phyloP scores from a whole-genome alignment of 2,797 vertebrate genomes.

The Phoeniculus purpureus region DNA sequence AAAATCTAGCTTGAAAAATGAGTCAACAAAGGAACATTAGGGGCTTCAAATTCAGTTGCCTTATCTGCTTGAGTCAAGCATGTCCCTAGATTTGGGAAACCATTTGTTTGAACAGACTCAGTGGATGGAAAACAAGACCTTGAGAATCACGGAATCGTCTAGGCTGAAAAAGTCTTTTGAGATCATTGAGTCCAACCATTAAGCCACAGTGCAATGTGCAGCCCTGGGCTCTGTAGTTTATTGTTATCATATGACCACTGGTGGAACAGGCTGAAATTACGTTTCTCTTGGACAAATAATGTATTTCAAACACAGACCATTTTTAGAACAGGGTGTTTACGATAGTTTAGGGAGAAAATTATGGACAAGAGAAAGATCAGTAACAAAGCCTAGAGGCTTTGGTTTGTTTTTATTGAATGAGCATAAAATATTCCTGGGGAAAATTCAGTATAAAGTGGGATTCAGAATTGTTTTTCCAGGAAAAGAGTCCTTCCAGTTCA shows the following conservation, averaged over 20 bases:
- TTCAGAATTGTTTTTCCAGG: neutral
- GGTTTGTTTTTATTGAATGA: neutral
- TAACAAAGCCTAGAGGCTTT: neutral
- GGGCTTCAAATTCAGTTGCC: neutral
- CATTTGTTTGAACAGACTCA: neutral
- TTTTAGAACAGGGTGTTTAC: neutral
- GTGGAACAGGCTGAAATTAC: neutral
- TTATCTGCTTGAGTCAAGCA: rapidly evolving
- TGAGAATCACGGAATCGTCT: neutral
- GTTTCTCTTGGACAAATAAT: constrained; percentile 1
- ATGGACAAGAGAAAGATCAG: neutral
- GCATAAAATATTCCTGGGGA: neutral
- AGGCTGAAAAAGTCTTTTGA: no score
- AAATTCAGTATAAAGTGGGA: neutral
- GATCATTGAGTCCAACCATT: no score
- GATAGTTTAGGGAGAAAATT: neutral
- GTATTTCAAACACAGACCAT: neutral
- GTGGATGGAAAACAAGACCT: neutral
- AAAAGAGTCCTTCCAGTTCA: neutral
- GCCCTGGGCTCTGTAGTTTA: neutral
- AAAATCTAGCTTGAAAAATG: neutral
- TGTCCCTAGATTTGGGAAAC: neutral
- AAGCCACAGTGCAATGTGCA: neutral
- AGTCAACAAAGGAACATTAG: neutral
- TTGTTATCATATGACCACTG: neutral